These are phyloP conservation scores for Clostera curtula DNA, from an alignment of 2,888 invertebrate species.

Conservation along the genomic window DNA sequence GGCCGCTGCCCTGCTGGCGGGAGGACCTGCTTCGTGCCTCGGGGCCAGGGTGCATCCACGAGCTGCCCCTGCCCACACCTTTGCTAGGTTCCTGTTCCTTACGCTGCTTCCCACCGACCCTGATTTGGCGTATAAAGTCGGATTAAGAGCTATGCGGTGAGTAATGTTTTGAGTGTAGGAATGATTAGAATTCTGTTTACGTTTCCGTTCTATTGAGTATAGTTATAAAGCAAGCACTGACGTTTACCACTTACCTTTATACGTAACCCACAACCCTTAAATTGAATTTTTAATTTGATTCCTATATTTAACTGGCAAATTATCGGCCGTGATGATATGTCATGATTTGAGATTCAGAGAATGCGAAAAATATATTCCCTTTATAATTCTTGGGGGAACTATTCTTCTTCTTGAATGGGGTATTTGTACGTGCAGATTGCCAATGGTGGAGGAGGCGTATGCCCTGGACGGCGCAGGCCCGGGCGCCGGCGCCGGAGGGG, in stretches of 20 bases:
- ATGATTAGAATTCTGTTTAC: neutral
- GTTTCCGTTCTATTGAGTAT: no score
- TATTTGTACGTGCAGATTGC: constrained; percentile 63
- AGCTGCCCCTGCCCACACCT: constrained; percentile 89
- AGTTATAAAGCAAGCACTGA: no score
- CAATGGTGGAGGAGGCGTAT: constrained; percentile 79
- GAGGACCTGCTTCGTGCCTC: constrained; percentile 85
- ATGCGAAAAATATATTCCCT: no score
- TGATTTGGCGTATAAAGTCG: constrained; percentile 86
- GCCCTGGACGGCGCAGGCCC: constrained; percentile 43
- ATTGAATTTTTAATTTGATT: no score
- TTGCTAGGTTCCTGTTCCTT: constrained; percentile 86
- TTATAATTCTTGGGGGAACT: no score
- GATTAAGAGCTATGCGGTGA: constrained; percentile 82
- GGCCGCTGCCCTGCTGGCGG: constrained; percentile 81
- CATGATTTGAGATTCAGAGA: no score
- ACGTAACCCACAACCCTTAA: no score
- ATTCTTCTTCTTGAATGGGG: no score
- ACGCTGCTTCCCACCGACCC: constrained; percentile 83
- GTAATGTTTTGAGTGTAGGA: neutral
- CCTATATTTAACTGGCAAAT: no score
- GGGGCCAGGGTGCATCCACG: constrained; percentile 84
- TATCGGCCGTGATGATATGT: no score
- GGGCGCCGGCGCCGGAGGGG: constrained; percentile 70
- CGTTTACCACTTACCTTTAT: no score